Evolutionary conservation across 2,113 vertebrate species (phyloP), one percentile per base, ranked within the genome.

Genomic region (Symphodus melops): DNA sequence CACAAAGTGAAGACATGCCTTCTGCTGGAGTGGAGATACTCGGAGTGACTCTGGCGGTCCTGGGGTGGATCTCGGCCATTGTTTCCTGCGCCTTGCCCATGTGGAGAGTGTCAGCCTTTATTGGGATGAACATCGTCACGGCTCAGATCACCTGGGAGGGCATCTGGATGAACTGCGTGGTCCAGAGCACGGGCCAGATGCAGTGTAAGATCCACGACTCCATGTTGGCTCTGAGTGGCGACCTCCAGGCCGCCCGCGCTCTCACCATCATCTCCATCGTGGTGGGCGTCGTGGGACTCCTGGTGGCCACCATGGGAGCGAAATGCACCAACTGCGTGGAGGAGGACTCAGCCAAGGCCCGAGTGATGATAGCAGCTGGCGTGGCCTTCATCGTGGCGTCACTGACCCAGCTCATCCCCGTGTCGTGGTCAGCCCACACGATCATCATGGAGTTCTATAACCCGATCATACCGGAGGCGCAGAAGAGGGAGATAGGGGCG

Each of bases 321-420:
- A 96, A 98, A 90, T 99, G 97, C 85, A 99, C 98, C 75, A 95
- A 94, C 83, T 99, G 97, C 36, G 91, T 99, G 60, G 95, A 96
- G 20, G 96, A 97, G 0, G 96, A 97, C 51, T 63, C 86, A 1
- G 69, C 94, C 62, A 99, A 99, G 66, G 94, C 96, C 79, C 95
- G 95, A 87, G 93, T 98, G 89, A 97, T 96, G 92, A 96, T 97
- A 9, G 86, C 90, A 0, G 92, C 96, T 0, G 97, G 98, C 0
- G 93, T 91, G 56, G 85, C 94, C 62, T 97, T 97, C 91, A 87
- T 96, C 46, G 49, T 96, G 63, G 89, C 96, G 0, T 93, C 94
- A 0, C 0, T 99, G 81, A 91, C 95, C 86, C 95, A 92, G 72
- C 88, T 98, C 44, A 95, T 98, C 52, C 98, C 98, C 0, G 95